Percentiles rank a stretch among this genome's conserved stretches.
phyloP scores from a whole-genome alignment of 2,888 invertebrate genomes.

The Hetaerina titia region DNA sequence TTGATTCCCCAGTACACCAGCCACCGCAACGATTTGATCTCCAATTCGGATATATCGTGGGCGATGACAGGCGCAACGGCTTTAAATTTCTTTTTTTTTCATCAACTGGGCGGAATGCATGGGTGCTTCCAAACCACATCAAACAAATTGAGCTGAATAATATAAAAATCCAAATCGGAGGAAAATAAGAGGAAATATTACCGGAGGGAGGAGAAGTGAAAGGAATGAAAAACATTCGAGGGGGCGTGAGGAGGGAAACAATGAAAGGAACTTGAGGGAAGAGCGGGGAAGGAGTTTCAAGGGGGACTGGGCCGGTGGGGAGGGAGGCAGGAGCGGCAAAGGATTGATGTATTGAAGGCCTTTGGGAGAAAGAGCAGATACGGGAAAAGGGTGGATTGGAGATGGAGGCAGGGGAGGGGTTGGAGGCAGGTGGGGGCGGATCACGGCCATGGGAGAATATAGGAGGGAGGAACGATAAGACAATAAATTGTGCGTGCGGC shows the following conservation, averaged over 20 bases:
- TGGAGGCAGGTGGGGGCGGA: background rate
- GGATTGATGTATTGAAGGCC: slow-evolving; percentile 49
- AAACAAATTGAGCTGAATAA: slow-evolving; percentile 12
- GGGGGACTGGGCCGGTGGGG: background rate
- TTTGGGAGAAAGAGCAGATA: background rate
- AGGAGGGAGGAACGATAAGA: background rate
- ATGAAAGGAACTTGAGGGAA: background rate
- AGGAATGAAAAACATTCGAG: background rate
- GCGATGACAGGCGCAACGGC: background rate
- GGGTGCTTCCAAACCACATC: slow-evolving; percentile 7
- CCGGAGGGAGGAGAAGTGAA: background rate
- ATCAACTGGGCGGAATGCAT: background rate
- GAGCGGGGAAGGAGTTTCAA: background rate
- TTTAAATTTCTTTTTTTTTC: background rate
- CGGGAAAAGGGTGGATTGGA: background rate
- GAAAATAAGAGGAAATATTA: background rate
- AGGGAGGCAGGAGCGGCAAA: background rate
- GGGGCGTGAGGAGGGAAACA: background rate
- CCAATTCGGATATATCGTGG: background rate
- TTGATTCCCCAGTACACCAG: background rate
- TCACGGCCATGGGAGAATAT: background rate
- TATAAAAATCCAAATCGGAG: background rate
- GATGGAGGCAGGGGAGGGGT: background rate
- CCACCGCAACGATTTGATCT: background rate
- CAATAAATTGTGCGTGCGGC: slow-evolving; percentile 25